Evolutionary conservation across 64 coral and sea anemone species (phyloP).

Genomic region (Pocillopora damicornis): DNA sequence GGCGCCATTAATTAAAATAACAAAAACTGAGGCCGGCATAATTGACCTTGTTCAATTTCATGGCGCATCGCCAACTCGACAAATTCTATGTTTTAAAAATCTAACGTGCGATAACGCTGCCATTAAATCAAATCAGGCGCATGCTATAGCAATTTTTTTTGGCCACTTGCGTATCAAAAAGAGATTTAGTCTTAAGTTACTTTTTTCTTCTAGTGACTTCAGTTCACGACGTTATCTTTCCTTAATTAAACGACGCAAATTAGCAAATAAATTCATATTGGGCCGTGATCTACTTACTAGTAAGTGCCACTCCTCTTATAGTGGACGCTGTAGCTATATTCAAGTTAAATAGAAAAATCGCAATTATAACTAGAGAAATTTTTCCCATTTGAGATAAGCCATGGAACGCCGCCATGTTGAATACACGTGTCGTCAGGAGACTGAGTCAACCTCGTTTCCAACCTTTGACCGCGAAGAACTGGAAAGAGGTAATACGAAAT

Average conservation of each 20-base stretch:
- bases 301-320: conserved; percentile 50
- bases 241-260: neutral
- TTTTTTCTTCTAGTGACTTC: neutral
- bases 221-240: neutral
- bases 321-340: conserved; percentile 23
- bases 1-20: no score
- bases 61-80: no score
- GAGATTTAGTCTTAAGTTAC: no score
- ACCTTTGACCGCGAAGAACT: neutral
- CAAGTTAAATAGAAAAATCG: conserved; percentile 15
- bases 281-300: conserved; percentile 41
- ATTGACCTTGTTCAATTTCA: no score
- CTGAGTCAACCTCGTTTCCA: conserved; percentile 16
- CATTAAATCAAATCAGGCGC: no score
- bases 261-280: neutral
- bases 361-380: conserved; percentile 32
- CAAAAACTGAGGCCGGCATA: no score
- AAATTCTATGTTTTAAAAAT: no score
- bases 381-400: neutral
- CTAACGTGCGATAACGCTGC: no score
- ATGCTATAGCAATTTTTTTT: no score
- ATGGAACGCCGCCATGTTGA: conserved; percentile 47
- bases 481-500: neutral
- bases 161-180: no score
- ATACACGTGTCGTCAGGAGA: conserved; percentile 58